Conservation (phyloP, 1,140 invertebrate species). For the Propsilocerus akamusi region DNA sequence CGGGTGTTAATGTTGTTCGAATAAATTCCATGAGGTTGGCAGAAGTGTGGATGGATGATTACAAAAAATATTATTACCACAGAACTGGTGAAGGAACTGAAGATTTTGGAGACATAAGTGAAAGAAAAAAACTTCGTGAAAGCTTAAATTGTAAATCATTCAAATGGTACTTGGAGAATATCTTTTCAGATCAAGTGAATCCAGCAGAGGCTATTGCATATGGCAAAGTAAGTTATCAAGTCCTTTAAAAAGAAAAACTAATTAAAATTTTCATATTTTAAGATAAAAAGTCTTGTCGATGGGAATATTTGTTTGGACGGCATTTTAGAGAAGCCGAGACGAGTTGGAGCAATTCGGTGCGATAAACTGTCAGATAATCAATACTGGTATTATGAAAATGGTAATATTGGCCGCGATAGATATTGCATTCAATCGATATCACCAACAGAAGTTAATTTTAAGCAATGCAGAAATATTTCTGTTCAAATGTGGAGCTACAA, state of each 20-base stretch:
- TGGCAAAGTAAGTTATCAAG: constrained; percentile 49
- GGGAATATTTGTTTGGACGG: too few species aligned
- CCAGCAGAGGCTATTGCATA: constrained; percentile 29
- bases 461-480: too few species aligned
- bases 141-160: constrained; percentile 69
- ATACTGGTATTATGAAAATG: too few species aligned
- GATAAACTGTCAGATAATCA: too few species aligned
- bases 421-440: too few species aligned
- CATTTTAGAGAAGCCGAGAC: too few species aligned
- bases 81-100: constrained; percentile 29
- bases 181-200: constrained; percentile 70
- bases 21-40: constrained; percentile 76
- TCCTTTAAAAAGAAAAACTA: constrained; percentile 4
- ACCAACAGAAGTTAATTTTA: too few species aligned
- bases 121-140: constrained; percentile 46
- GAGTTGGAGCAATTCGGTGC: too few species aligned
- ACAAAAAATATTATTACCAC: constrained; percentile 30
- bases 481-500: constrained; percentile 20
- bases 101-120: constrained; percentile 61
- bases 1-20: constrained; percentile 63
- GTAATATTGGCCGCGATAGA: too few species aligned
- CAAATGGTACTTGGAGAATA: constrained; percentile 82
- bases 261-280: too few species aligned
- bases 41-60: constrained; percentile 87
- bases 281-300: too few species aligned